phyloP scores from a whole-genome alignment of 2,888 invertebrate species.

The Axea sp. region DNA sequence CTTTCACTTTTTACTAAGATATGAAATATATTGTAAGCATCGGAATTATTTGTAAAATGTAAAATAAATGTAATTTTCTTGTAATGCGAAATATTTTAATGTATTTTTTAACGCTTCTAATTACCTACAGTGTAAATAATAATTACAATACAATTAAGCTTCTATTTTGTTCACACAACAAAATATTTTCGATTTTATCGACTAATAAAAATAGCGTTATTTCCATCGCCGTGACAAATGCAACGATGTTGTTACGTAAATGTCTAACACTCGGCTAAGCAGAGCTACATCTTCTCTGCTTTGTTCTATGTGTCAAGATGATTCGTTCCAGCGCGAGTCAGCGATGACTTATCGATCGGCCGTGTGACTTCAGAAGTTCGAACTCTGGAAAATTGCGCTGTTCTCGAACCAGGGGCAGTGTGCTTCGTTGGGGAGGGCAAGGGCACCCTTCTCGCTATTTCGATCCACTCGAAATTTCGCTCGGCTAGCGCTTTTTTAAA shows the following conservation, averaged over 20 bases:
- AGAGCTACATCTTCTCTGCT: constrained; percentile 36
- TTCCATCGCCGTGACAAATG: background rate
- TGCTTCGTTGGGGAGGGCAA: constrained; percentile 69
- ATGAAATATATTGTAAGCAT: too few species aligned
- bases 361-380: constrained; percentile 63
- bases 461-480: constrained; percentile 78
- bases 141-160: too few species aligned
- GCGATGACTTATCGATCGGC: constrained; percentile 71
- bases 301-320: constrained; percentile 65
- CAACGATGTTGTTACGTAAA: constrained; percentile 32
- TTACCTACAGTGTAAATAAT: too few species aligned
- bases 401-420: constrained; percentile 63
- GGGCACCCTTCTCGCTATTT: constrained; percentile 69
- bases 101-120: too few species aligned
- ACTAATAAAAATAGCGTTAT: too few species aligned
- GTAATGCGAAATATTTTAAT: too few species aligned
- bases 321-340: constrained; percentile 66
- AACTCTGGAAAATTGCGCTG: constrained; percentile 70
- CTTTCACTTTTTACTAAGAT: too few species aligned
- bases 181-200: too few species aligned
- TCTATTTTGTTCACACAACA: too few species aligned
- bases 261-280: constrained; percentile 14
- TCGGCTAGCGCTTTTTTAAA: constrained; percentile 77
- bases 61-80: too few species aligned
- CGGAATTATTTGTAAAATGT: too few species aligned